Evolutionary conservation across 2,797 vertebrate genomes (phyloP).

Genomic region (Jordanella pulchra): DNA sequence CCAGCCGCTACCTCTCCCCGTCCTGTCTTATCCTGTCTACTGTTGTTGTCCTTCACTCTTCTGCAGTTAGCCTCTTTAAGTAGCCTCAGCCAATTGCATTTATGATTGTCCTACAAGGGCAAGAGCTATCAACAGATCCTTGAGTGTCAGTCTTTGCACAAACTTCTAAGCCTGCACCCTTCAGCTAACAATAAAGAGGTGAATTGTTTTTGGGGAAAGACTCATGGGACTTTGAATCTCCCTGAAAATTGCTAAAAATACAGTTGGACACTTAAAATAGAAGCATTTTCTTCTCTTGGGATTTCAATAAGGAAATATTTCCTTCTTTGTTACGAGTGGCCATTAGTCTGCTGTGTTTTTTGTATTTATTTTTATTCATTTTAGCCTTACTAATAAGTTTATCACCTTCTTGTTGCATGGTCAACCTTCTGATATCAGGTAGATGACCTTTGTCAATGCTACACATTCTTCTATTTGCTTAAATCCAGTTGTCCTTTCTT

Average conservation of each 20-base stretch:
- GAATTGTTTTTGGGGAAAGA: slow-evolving; percentile 14
- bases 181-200: neutral
- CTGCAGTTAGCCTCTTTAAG: no score
- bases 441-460: no score
- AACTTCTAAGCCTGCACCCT: neutral
- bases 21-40: no score
- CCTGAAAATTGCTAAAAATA: slow-evolving; percentile 48
- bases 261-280: slow-evolving; percentile 32
- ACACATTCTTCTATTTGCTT: no score
- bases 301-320: slow-evolving; percentile 28
- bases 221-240: slow-evolving; percentile 20
- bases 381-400: neutral
- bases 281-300: slow-evolving; percentile 32
- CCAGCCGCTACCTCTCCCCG: no score
- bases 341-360: slow-evolving; percentile 16
- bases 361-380: neutral
- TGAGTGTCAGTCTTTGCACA: neutral
- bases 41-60: no score
- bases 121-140: slow-evolving; percentile 24
- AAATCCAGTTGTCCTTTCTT: no score
- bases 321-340: slow-evolving; percentile 18
- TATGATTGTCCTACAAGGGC: neutral
- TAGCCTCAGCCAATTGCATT: no score
- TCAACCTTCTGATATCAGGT: no score
- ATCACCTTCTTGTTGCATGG: neutral